These are phyloP conservation scores for Tapirus terrestris DNA, from an alignment of 2,113 vertebrate genomes.

Conservation along the genomic window DNA sequence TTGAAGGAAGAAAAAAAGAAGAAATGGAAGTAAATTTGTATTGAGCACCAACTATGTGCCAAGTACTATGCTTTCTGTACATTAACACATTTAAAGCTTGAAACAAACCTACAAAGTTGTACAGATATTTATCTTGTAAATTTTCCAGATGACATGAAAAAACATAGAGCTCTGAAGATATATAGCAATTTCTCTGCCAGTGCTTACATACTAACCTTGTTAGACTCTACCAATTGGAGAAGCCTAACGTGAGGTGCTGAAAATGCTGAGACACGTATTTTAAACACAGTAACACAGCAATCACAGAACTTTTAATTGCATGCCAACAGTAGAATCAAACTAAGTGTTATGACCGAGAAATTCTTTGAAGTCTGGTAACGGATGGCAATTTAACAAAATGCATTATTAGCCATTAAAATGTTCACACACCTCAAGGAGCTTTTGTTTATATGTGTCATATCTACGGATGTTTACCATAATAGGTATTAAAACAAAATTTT, in stretches of 20 bases:
- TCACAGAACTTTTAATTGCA: neutral
- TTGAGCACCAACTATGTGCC: neutral
- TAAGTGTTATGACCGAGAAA: neutral
- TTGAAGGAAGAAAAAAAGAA: neutral
- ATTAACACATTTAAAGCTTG: neutral
- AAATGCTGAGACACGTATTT: neutral
- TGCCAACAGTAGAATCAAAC: neutral
- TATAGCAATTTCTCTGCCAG: neutral
- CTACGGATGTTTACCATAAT: neutral
- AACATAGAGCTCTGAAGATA: neutral
- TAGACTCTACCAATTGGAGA: neutral
- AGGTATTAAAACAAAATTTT: neutral
- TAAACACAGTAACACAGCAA: neutral
- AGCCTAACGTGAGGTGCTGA: neutral
- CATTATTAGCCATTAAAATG: neutral
- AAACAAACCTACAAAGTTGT: neutral
- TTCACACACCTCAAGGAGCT: neutral
- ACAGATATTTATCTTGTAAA: neutral
- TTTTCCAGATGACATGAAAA: neutral
- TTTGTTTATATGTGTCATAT: neutral
- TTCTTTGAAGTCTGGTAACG: constrained; percentile 1
- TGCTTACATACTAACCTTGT: neutral
- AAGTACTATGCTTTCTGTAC: neutral
- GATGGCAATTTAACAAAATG: neutral
- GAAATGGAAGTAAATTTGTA: neutral